phyloP scores from a whole-genome alignment of 1,140 invertebrate species.

The Trissolcus basalis region DNA sequence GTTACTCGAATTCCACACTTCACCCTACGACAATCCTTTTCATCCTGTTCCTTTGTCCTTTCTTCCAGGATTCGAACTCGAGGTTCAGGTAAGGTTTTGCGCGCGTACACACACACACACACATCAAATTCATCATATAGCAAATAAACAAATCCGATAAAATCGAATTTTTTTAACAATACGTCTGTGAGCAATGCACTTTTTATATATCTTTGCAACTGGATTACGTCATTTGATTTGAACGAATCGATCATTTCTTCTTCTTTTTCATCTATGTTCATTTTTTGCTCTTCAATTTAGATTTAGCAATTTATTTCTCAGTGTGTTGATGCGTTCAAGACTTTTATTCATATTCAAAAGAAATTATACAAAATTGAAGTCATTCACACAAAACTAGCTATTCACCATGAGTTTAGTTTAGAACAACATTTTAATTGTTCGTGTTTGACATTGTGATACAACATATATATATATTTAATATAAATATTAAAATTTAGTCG shows the following conservation, averaged over 20 bases:
- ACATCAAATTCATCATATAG: conserved; percentile 15
- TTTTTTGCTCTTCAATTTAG: not conserved
- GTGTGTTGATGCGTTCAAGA: no score
- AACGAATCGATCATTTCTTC: conserved; percentile 11
- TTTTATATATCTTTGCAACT: conserved; percentile 26
- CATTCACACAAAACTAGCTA: no score
- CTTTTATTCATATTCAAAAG: no score
- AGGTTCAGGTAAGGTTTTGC: conserved; percentile 83
- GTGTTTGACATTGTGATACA: no score
- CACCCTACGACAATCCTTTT: conserved; percentile 87
- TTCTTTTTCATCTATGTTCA: not conserved
- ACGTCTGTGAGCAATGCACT: conserved; percentile 12
- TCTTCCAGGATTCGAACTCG: conserved; percentile 87
- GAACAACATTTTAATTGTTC: no score
- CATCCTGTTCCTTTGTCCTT: conserved; percentile 86
- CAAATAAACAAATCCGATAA: conserved; percentile 49
- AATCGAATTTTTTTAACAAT: conserved; percentile 31
- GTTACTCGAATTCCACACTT: conserved; percentile 88
- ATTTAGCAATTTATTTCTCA: no score
- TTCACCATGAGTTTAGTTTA: no score
- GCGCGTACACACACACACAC: not conserved
- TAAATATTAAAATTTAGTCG: no score
- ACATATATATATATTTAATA: no score
- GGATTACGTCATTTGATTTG: conserved; percentile 19
- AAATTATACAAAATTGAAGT: no score